Base-by-base conservation (phyloP, 2,113 vertebrate species). In the Eupsittula cactorum region DNA sequence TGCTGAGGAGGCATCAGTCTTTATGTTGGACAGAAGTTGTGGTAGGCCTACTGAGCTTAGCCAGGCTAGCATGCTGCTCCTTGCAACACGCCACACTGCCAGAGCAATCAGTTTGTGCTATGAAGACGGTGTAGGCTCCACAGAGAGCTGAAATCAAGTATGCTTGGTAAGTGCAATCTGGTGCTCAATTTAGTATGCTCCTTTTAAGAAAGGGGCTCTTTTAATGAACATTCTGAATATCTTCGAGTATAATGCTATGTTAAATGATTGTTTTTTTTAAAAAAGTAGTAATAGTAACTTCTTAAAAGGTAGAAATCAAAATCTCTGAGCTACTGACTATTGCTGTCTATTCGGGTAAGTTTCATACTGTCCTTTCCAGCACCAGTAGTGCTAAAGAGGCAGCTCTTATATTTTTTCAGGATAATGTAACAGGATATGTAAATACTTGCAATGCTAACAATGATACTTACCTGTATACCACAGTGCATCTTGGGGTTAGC, bases 391-490 rank as follows among this genome's bases (percentile, higher is more conserved):
- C 35, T 77, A 78, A 60, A 77, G 39, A 81, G 29, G 12, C 29
- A 67, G n/a, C 50, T 42, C 11, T 77, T 82, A 11, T 2, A 11
- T 74, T 91, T 73, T 29, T 90, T 75, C 39, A 90, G 59, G 41
- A 9, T 74, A 35, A 33, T 49, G 33, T 35, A 87, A 70, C 31
- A 71, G 63, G 53, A 87, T 28, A 15, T 39, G 15, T 7, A 10
- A 68, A 52, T 89, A 71, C 47, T 75, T 84, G 33, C 5, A 24
- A 86, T 84, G 33, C 69, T 50, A 89, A 78, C 29, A 42, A 27
- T 82, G 82, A 49, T 28, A 12, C 63, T 80, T 88, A 95, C 90
- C 93, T 97, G 53, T 82, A 21, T 68, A 88, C 78, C 59, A 77
- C 63, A 85, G 8, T 33, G 42, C 31, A 67, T 73, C 19, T 77